Evolutionary conservation across 2,888 invertebrate species (phyloP).

Genomic region (Caradrina kadenii): DNA sequence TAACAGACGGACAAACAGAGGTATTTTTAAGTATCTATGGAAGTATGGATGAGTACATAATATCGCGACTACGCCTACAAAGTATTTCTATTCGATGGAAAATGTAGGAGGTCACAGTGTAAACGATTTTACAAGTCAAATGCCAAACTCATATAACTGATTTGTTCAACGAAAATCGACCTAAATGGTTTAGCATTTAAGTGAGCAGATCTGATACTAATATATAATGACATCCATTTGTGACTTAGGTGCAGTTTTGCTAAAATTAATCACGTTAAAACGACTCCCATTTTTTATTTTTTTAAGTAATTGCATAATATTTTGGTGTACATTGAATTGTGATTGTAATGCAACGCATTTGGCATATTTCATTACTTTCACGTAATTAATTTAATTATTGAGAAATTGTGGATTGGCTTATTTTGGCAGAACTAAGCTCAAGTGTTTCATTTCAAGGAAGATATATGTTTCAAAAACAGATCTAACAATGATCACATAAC

Average conservation of each 20-base stretch:
- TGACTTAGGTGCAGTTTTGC: not conserved
- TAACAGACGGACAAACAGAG: too few relatives aligned
- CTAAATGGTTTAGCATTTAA: conserved; percentile 35
- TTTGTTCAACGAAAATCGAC: conserved; percentile 18
- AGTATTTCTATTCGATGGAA: conserved; percentile 39
- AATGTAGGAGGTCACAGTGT: conserved; percentile 39
- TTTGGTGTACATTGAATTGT: too few relatives aligned
- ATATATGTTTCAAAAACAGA: not conserved
- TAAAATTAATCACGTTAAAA: too few relatives aligned
- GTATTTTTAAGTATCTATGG: too few relatives aligned
- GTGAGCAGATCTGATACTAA: conserved; percentile 24
- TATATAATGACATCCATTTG: conserved; percentile 11
- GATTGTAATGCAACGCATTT: too few relatives aligned
- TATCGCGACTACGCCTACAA: conserved; percentile 33
- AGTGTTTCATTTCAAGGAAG: not conserved
- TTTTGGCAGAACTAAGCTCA: too few relatives aligned
- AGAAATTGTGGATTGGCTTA: too few relatives aligned
- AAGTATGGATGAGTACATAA: conserved; percentile 17
- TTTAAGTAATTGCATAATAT: too few relatives aligned
- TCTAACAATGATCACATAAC: not conserved
- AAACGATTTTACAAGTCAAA: conserved; percentile 28
- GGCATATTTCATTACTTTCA: too few relatives aligned
- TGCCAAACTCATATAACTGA: conserved; percentile 28
- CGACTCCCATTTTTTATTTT: too few relatives aligned
- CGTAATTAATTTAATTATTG: too few relatives aligned